phyloP scores from a whole-genome alignment of 2,113 vertebrate species.

The Plectropomus leopardus region DNA sequence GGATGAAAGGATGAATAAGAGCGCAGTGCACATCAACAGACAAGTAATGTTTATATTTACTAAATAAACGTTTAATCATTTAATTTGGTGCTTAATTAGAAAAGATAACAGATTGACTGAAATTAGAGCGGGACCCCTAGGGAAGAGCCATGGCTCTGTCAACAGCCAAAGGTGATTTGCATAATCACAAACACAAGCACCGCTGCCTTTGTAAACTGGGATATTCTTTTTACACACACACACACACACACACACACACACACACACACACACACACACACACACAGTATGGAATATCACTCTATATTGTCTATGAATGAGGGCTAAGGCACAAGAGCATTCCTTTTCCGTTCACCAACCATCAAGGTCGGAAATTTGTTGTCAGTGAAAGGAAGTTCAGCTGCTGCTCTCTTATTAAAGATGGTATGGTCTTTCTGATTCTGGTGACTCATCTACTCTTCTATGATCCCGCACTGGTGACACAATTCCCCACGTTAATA shows the following conservation, averaged over 20 bases:
- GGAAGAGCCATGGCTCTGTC: constrained; percentile 69
- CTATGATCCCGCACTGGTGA: constrained; percentile 6
- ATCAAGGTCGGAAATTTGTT: constrained; percentile 2
- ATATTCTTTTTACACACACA: constrained; percentile 21
- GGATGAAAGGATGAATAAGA: neutral
- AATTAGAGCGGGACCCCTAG: constrained; percentile 70
- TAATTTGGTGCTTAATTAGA: constrained; percentile 72
- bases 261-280: too few relatives aligned
- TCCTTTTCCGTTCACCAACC: neutral
- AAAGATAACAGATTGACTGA: constrained; percentile 70
- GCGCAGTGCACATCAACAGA: neutral
- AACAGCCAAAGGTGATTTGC: constrained; percentile 75
- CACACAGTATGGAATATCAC: neutral
- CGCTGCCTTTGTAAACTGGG: constrained; percentile 29
- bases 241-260: constrained; percentile 51
- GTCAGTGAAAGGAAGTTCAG: neutral
- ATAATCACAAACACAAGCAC: constrained; percentile 70
- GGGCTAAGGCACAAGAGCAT: neutral
- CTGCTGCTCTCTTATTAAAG: neutral
- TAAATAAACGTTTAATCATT: constrained; percentile 50
- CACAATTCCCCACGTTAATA: constrained; percentile 25
- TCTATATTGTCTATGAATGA: neutral
- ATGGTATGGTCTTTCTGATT: neutral
- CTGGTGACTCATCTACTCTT: constrained; percentile 17
- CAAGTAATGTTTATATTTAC: constrained; percentile 44